Evolutionary conservation across 2,113 vertebrate genomes (phyloP).

Genomic region (Salvelinus alpinus): DNA sequence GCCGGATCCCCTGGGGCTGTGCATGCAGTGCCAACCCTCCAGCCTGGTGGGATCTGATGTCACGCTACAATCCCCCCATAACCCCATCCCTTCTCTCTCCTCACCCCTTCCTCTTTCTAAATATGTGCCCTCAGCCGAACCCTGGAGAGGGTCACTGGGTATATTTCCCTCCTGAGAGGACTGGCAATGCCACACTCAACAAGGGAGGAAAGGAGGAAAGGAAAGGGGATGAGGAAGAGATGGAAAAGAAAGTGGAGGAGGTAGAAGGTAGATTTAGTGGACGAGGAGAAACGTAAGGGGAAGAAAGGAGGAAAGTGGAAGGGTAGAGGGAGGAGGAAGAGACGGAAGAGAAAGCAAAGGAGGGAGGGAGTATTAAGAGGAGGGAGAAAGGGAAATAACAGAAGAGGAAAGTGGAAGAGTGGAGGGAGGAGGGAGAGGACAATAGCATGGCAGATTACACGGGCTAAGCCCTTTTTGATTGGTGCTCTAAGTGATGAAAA

Average conservation of each 20-base stretch:
- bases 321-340: too few species aligned
- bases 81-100: background rate
- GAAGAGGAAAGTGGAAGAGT: too few species aligned
- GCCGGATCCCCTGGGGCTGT: background rate
- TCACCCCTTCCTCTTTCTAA: background rate
- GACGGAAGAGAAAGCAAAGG: background rate
- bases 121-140: background rate
- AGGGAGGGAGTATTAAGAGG: background rate
- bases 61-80: background rate
- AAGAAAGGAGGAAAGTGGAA: too few species aligned
- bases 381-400: background rate
- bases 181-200: too few species aligned
- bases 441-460: conserved; percentile 39
- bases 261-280: background rate
- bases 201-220: too few species aligned
- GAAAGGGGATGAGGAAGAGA: background rate
- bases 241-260: background rate
- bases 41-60: background rate
- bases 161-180: too few species aligned
- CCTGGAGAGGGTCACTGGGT: background rate
- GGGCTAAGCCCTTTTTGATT: conserved; percentile 61
- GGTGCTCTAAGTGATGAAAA: conserved; percentile 56
- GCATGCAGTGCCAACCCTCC: background rate
- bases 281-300: background rate
- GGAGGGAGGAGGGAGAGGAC: conserved; percentile 17